Percentiles rank a stretch among this genome's conserved stretches.
phyloP scores from a whole-genome alignment of 2,797 vertebrate species.

The Neosilurus mollespiculum region DNA sequence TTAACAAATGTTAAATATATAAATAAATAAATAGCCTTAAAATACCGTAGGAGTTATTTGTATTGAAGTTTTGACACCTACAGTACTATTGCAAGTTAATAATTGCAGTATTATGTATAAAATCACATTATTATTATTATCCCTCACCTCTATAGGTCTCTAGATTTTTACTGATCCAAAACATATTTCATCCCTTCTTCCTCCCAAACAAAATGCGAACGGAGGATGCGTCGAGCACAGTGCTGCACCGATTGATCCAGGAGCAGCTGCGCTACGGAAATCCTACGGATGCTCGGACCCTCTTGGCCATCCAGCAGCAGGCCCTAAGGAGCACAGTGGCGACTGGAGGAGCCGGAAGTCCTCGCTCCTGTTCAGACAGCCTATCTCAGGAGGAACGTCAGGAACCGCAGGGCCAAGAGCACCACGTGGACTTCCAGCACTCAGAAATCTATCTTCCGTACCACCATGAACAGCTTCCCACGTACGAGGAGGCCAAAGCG shows the following conservation, averaged over 20 bases:
- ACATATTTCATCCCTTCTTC: not conserved
- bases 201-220: constrained; percentile 80
- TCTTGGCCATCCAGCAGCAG: constrained; percentile 92
- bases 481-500: constrained; percentile 93
- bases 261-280: constrained; percentile 96
- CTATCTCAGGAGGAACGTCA: constrained; percentile 89
- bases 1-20: not conserved
- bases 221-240: constrained; percentile 90
- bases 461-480: constrained; percentile 89
- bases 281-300: constrained; percentile 85
- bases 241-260: constrained; percentile 95
- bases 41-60: not conserved
- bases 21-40: too few species aligned
- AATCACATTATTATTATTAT: too few species aligned
- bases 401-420: constrained; percentile 97
- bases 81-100: not conserved
- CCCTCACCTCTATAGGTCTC: not conserved
- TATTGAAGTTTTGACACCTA: not conserved
- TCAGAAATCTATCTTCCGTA: constrained; percentile 83
- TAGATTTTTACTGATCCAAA: not conserved
- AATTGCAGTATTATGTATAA: not conserved
- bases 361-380: constrained; percentile 87
- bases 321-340: constrained; percentile 77
- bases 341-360: constrained; percentile 79
- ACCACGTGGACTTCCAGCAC: constrained; percentile 87